Evolutionary conservation across 2,797 vertebrate genomes (phyloP).

Genomic region (Nyctalus aviator): DNA sequence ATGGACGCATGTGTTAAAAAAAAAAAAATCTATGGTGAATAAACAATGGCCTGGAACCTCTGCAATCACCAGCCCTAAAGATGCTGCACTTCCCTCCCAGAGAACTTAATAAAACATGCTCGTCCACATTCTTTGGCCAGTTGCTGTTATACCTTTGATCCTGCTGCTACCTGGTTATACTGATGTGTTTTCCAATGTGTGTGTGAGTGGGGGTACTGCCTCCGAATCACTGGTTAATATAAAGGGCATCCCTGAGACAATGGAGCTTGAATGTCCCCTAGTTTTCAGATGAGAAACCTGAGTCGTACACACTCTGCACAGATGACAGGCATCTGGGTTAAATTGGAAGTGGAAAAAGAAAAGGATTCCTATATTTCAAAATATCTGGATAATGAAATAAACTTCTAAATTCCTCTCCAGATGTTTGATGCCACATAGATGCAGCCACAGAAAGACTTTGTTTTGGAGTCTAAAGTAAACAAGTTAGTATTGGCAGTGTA

Average conservation of each 20-base stretch:
- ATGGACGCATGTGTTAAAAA: neutral
- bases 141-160: neutral
- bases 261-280: neutral
- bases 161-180: neutral
- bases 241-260: neutral
- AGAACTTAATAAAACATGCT: constrained; percentile 26
- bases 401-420: constrained; percentile 58
- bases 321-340: constrained; percentile 71
- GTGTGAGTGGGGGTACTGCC: rapidly evolving
- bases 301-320: neutral
- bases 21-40: neutral
- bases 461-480: constrained; percentile 37
- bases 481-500: neutral
- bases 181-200: neutral
- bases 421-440: constrained; percentile 48
- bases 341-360: constrained; percentile 23
- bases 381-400: constrained; percentile 73
- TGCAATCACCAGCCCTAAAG: neutral
- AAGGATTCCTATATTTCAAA: constrained; percentile 60
- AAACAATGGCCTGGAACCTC: neutral
- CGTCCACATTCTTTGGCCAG: neutral
- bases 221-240: neutral
- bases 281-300: constrained; percentile 56
- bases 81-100: constrained; percentile 23
- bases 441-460: constrained; percentile 22